Percentiles rank a stretch among this genome's conserved stretches.
These are phyloP conservation scores for Hippasteria phrygiana DNA, from an alignment of 53 echinoderm and acorn worm genomes.

Conservation along the genomic window DNA sequence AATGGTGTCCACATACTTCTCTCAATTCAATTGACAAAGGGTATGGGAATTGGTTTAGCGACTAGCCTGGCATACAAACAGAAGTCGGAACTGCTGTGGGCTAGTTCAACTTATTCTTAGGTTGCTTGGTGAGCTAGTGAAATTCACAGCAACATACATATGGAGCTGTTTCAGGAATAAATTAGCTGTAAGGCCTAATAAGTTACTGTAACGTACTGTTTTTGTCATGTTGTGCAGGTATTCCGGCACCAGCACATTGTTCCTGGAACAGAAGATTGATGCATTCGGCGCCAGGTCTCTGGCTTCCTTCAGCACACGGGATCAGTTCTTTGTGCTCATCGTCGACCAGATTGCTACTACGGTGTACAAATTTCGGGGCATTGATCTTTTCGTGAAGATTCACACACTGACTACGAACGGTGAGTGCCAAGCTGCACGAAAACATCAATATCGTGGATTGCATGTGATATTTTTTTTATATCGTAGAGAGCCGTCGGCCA, in stretches of 20 bases:
- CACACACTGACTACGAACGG: constrained; percentile 67
- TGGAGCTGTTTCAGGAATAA: not conserved
- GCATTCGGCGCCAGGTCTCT: constrained; percentile 67
- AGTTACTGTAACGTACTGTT: too few relatives aligned
- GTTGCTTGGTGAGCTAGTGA: too few relatives aligned
- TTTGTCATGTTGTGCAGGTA: constrained; percentile 18
- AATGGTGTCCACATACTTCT: too few relatives aligned
- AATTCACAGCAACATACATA: too few relatives aligned
- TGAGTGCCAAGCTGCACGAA: not conserved
- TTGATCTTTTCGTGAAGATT: constrained; percentile 70
- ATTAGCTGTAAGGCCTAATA: too few relatives aligned
- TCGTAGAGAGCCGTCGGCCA: not conserved
- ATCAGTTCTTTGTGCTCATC: constrained; percentile 74
- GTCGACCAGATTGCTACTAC: constrained; percentile 65
- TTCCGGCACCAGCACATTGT: constrained; percentile 23
- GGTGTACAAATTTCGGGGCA: constrained; percentile 85
- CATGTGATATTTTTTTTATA: not conserved
- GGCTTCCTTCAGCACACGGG: constrained; percentile 56
- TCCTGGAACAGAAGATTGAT: constrained; percentile 71
- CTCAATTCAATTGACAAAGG: too few relatives aligned
- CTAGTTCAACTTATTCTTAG: not conserved
- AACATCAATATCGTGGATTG: not conserved
- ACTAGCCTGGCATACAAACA: not conserved
- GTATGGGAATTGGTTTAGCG: too few relatives aligned
- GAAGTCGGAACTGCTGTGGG: not conserved